Evolutionary conservation across 2,888 invertebrate genomes (phyloP), one percentile per base, ranked within the genome.

Genomic region (Amorpha juglandis): DNA sequence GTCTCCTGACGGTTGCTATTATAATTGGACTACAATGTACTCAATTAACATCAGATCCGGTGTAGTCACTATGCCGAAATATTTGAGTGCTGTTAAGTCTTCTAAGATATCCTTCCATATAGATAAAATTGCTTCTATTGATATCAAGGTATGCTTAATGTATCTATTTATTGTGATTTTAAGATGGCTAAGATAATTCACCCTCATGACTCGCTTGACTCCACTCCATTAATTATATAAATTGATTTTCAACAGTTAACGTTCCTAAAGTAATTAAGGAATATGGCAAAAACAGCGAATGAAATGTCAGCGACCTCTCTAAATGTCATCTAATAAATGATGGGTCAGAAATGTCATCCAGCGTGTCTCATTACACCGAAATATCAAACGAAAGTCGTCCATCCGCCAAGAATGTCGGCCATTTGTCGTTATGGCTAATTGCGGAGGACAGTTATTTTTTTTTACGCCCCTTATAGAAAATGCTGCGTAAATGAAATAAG

Each of bases 361-460:
- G 58, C 55, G 27, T 38, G 55, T 35, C 58, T 58, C 58, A 58
- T 58, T 58, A 58, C 58, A 6, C 12, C 14, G 58, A 58, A 58
- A 58, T 58, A 19, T 58, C 58, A 58, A 58, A 58, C 12, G 42
- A 42, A 55, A 42, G 19, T 71, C 66, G 62, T 48, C 62, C 62
- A 71, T 64, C 65, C 66, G n/a, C 19, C 38, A 69, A 68, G 64
- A 58, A 58, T 58, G 58, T 38, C 58, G 42, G 58, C 21, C 19
- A 19, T 58, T 58, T 58, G 58, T 58, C 58, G 58, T 42, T 7
- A 38, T 6, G 42, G 42, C 42, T 58, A 58, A 58, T 58, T 58
- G 19, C 58, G 12, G 19, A 12, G 19, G 12, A 58, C 38, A 19
- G 58, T 58, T 38, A 6, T 58, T 38, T 1, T 58, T 58, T 55